Base-by-base conservation (phyloP, 2,797 vertebrate genomes). In the Setipinna tenuifilis region DNA sequence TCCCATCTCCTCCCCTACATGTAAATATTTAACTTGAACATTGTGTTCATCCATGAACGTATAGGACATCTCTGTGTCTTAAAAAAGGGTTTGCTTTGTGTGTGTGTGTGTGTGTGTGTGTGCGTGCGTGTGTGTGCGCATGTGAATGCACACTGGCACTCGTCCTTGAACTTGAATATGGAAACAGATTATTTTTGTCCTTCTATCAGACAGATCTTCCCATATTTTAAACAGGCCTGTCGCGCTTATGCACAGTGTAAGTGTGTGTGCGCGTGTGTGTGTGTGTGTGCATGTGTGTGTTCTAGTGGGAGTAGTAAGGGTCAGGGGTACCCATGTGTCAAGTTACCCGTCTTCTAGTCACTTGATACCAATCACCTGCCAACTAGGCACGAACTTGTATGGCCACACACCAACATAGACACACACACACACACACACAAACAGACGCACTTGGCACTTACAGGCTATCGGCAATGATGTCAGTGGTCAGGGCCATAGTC, bases 21-120 rank as follows among this genome's bases (percentile, higher is more conserved):
- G 68, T 75, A 75, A 75, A 75, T 75, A 75, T 75, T 75, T 75
- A 75, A 75, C 68, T 75, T 75, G 68, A 75, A 75, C 68, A 35
- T 75, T 75, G 68, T 75, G 68, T 75, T 35, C 68, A 75, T 75
- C 68, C 68, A 75, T 19, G 68, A 35, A 75, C 6, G 16, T 17
- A 75, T 35, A 35, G 68, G 14, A 14, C 68, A 28, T 75, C 28
- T 71, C 65, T 35, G 25, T 41, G 28, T 41, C 68, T 6, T 75
- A 75, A 88, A 82, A 90, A 89, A 87, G 87, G 75, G 61, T 57
- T 19, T 83, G 85, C 84, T 87, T 89, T 80, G 4, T 84, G 6
- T 58, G 48, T 84, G 48, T 80, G 25, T 41, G 65, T 80, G n/a
- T 65, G 62, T 83, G 84, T 90, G 85, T 61, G 54, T 48, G 83